Evolutionary conservation across 2,797 vertebrate genomes (phyloP).

Genomic region (Anguilla megastoma): DNA sequence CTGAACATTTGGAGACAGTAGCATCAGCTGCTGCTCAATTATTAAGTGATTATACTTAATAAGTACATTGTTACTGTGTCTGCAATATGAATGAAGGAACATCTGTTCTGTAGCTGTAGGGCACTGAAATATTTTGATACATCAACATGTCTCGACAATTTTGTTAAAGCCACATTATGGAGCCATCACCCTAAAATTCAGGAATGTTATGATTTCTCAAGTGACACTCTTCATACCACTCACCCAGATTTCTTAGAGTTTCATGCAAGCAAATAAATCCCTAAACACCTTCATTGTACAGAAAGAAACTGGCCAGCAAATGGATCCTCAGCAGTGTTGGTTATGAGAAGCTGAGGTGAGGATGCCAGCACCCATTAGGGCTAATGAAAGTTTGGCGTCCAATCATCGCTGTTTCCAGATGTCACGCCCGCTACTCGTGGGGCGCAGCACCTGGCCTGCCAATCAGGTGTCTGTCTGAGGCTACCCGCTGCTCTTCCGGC

Average conservation of each 20-base stretch:
- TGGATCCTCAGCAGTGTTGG: slow-evolving; percentile 53
- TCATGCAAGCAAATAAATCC: background rate
- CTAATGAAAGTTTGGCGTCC: slow-evolving; percentile 54
- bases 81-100: slow-evolving; percentile 2
- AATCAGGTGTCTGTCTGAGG: slow-evolving; percentile 12
- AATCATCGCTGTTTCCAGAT: slow-evolving; percentile 70
- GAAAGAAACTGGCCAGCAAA: slow-evolving; percentile 55
- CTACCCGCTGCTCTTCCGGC: background rate
- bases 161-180: background rate
- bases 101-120: slow-evolving; percentile 12
- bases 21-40: slow-evolving; percentile 49
- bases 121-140: slow-evolving; percentile 1
- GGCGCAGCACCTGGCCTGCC: slow-evolving; percentile 38
- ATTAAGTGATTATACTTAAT: background rate
- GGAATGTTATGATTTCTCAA: background rate
- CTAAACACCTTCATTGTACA: background rate
- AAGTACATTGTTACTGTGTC: slow-evolving; percentile 11
- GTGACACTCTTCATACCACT: background rate
- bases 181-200: background rate
- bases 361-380: background rate
- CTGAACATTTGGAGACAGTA: slow-evolving; percentile 46
- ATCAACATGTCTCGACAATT: background rate
- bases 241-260: background rate
- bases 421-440: slow-evolving; percentile 61
- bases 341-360: slow-evolving; percentile 55